These are phyloP conservation scores for Junco hyemalis DNA, from an alignment of 2,113 vertebrate species.

Conservation along the genomic window DNA sequence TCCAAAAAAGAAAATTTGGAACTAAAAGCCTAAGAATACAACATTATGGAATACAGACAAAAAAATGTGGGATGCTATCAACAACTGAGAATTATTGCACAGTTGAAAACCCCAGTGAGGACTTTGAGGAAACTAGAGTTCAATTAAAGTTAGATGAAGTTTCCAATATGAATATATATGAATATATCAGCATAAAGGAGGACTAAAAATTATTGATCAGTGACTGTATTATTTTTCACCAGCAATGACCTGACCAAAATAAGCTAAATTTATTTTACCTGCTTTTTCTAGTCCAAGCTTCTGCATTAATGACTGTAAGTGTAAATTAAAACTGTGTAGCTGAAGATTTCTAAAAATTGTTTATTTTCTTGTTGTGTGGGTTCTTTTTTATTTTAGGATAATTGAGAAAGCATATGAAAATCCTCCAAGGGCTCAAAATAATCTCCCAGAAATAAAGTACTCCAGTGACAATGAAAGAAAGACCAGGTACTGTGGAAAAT, in stretches of 20 bases:
- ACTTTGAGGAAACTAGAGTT: neutral
- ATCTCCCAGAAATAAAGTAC: neutral
- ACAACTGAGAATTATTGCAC: neutral
- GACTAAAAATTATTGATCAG: neutral
- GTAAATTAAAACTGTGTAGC: neutral
- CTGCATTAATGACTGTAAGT: neutral
- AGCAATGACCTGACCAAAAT: neutral
- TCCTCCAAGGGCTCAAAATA: neutral
- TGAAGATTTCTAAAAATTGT: neutral
- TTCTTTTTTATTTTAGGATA: slow-evolving; percentile 13
- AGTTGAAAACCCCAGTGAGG: neutral
- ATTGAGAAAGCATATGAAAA: slow-evolving; percentile 3
- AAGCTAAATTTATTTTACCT: neutral
- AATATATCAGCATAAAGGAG: neutral
- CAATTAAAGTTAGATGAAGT: neutral
- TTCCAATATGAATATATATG: neutral
- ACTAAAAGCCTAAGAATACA: neutral
- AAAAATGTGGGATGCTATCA: neutral
- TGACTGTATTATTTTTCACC: neutral
- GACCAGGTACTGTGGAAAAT: slow-evolving; percentile 41
- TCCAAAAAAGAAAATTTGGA: neutral
- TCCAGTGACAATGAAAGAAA: slow-evolving; percentile 8
- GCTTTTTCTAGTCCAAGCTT: neutral
- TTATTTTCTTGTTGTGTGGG: neutral
- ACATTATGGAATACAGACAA: neutral